phyloP scores from a whole-genome alignment of 2,797 vertebrate species.

The Sarcophilus harrisii region DNA sequence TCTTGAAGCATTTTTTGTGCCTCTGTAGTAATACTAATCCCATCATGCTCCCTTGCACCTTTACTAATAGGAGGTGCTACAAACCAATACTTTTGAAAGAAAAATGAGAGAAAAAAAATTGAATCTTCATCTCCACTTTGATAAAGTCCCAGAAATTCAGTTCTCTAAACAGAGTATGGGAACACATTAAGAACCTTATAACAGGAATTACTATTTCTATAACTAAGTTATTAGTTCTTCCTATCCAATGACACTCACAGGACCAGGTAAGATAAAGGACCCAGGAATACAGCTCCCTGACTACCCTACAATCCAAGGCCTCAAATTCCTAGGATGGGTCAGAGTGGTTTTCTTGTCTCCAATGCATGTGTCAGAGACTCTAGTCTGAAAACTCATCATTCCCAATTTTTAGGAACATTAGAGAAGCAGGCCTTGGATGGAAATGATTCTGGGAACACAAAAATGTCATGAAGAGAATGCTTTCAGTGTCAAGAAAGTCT shows the following conservation, averaged over 20 bases:
- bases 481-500: neutral
- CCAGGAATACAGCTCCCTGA: neutral
- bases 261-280: neutral
- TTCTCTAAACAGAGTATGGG: neutral
- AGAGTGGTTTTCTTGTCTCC: conserved; percentile 68
- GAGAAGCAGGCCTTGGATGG: conserved; percentile 39
- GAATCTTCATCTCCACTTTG: neutral
- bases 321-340: conserved; percentile 65
- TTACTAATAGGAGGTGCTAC: neutral
- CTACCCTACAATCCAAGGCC: neutral
- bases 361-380: conserved; percentile 78
- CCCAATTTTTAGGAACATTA: conserved; percentile 33
- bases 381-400: conserved; percentile 81
- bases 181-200: neutral
- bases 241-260: neutral
- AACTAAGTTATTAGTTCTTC: neutral
- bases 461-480: neutral
- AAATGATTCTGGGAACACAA: neutral
- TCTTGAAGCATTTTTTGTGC: no score
- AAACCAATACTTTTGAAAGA: neutral
- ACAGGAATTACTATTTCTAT: neutral
- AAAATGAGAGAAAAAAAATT: neutral
- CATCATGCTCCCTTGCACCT: neutral
- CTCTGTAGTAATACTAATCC: neutral
- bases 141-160: neutral